Evolutionary conservation across 2,113 vertebrate species (phyloP), one percentile per base, ranked within the genome.

Genomic region (Phoenicopterus ruber): DNA sequence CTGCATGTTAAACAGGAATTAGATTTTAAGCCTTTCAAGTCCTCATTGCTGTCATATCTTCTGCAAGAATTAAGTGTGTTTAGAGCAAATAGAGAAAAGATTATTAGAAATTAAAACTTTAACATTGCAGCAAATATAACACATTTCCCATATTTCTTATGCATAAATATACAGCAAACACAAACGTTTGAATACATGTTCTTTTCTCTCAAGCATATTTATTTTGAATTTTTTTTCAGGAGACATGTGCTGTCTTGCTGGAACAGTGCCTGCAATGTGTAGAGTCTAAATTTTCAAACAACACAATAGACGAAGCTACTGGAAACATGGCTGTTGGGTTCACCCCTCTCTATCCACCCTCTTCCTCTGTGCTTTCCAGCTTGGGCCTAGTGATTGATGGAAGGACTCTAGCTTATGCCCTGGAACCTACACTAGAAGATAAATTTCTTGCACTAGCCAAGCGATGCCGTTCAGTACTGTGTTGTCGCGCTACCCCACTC

Each of bases 341-440:
- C 58, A 82, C 86, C 9, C 94, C 98, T 34, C 88, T 98, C 67
- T 97, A 98, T 71, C 81, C 98, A 71, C 38, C 96, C 70, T 90
- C 96, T 61, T 50, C 94, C 80, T 36, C 97, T 49, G 77, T 94
- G 61, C 98, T 98, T 77, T 98, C 98, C 95, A 98, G 97, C 76
- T 97, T 98, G 55, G 99, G 99, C 93, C 97, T 99, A 66, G 99
- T 99, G 50, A 99, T 99, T 16, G 99, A 99, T 38, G 99, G 99
- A 18, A 98, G 98, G 55, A 99, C 99, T 12, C 79, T 99, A 97
- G 99, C 99, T 89, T 99, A 99, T 24, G 99, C 99, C 16, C 98
- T 99, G 72, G 99, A 99, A 44, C 98, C 97, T 82, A 98, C 88
- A 32, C 97, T 99, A 86, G 99, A 99, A 97, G 99, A 99, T 65